A percentile compares a stretch with the other conserved stretches of the same genome.
phyloP scores from a whole-genome alignment of 2,113 vertebrate species.

The Albula glossodonta region DNA sequence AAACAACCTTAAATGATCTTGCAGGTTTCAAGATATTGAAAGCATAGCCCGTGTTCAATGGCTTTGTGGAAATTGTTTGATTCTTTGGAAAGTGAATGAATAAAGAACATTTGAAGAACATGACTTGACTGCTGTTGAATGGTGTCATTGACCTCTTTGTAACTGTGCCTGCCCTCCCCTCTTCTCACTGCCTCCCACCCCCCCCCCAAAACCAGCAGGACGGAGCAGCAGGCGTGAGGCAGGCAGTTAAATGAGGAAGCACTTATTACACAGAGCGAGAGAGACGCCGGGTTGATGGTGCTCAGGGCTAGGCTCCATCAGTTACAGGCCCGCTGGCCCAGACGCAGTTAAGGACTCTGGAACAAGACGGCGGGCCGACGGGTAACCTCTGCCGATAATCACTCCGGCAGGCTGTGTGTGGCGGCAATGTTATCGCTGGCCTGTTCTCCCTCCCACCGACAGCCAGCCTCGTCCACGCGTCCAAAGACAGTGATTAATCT shows the following conservation, averaged over 20 bases:
- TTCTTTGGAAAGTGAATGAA: neutral
- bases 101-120: neutral
- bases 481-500: neutral
- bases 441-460: neutral
- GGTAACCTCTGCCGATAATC: neutral
- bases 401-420: neutral
- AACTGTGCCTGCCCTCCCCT: neutral
- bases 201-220: neutral
- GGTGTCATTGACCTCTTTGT: neutral
- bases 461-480: neutral
- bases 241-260: neutral
- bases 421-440: neutral
- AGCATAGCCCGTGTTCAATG: neutral
- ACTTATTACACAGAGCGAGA: neutral
- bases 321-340: neutral
- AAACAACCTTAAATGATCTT: conserved; percentile 52
- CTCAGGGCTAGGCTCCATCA: neutral
- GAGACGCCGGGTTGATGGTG: neutral
- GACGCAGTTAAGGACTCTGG: neutral
- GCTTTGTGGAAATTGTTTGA: neutral
- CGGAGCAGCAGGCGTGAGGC: neutral
- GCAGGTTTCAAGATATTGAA: conserved; percentile 70
- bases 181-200: neutral
- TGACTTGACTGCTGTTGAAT: neutral
- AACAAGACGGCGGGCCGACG: neutral